Conservation (phyloP, 2,797 vertebrate species). For the Dermochelys coriacea region DNA sequence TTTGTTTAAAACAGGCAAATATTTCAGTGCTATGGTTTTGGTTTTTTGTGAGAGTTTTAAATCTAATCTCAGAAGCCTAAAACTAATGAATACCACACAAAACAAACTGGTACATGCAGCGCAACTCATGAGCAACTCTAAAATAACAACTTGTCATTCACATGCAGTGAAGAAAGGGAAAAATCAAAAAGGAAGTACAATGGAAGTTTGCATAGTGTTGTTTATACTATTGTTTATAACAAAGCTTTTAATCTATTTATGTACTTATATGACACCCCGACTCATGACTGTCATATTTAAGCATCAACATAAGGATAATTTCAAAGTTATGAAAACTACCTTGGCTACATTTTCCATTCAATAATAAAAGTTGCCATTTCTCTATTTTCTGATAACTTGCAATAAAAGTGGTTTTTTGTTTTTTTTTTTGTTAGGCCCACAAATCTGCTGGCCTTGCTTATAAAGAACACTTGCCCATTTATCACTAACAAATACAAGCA, state of each 20-base stretch:
- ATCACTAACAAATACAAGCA: neutral
- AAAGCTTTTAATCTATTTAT: neutral
- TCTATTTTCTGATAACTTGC: neutral
- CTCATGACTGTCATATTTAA: neutral
- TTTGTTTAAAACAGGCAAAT: neutral
- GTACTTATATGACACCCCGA: neutral
- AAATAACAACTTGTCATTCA: neutral
- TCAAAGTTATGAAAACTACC: neutral
- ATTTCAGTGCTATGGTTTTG: neutral
- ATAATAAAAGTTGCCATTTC: neutral
- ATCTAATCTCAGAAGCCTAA: neutral
- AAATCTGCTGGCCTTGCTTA: accelerated
- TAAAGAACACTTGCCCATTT: neutral
- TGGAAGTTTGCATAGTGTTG: neutral
- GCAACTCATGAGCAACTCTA: neutral
- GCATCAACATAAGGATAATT: neutral
- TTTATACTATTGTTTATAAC: too few relatives aligned
- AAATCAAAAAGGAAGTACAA: neutral
- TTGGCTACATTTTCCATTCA: neutral
- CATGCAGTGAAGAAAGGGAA: neutral
- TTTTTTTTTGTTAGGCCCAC: neutral
- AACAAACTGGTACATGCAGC: neutral
- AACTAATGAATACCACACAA: neutral
- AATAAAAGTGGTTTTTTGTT: too few relatives aligned
- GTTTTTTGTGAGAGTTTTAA: neutral